Evolutionary conservation across 2,888 invertebrate genomes (phyloP), one percentile per base, ranked within the genome.

Genomic region (Cerceris ruficornis): DNA sequence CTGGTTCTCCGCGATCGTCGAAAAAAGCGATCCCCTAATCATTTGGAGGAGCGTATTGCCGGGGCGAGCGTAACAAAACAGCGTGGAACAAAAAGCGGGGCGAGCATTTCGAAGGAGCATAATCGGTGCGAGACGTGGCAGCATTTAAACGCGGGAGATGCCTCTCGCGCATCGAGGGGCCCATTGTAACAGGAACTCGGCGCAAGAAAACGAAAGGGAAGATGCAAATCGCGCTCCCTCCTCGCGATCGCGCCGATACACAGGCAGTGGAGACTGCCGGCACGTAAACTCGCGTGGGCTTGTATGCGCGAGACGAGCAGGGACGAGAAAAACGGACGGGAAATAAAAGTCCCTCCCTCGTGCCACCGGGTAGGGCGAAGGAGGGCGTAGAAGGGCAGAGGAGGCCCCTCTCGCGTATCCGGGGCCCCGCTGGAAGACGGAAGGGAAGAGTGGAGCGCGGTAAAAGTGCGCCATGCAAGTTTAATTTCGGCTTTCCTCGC

Each of bases 401-500:
- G 4, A 28, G 28, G 28, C 28, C 28, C 28, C 28, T 28, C n/a
- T n/a, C n/a, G n/a, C n/a, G n/a, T n/a, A n/a, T n/a, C n/a, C n/a
- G n/a, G 58, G 67, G 52, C 46, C 57, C 59, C 46, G 14, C 43
- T 60, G 14, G 41, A n/a, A 67, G 50, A 28, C 57, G 62, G 49
- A 59, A 64, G 65, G 54, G 54, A 49, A 58, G 55, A 5, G 49
- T 50, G 15, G 55, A 5, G 49, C 46, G 15, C 15, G 64, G 76
- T 75, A 85, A 85, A 85, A 85, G 83, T 85, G 69, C 84, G 65
- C 15, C 70, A 39, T 8, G 42, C 61, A 67, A n/a, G 79, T 85
- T 85, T 85, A 84, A 85, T 81, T 85, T 84, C 77, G 84, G 68
- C 81, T 80, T 81, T 85, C 81, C 76, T 74, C 65, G 75, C 62